Evolutionary conservation across 1,140 invertebrate genomes (phyloP).

Genomic region (Monomorium pharaonis): DNA sequence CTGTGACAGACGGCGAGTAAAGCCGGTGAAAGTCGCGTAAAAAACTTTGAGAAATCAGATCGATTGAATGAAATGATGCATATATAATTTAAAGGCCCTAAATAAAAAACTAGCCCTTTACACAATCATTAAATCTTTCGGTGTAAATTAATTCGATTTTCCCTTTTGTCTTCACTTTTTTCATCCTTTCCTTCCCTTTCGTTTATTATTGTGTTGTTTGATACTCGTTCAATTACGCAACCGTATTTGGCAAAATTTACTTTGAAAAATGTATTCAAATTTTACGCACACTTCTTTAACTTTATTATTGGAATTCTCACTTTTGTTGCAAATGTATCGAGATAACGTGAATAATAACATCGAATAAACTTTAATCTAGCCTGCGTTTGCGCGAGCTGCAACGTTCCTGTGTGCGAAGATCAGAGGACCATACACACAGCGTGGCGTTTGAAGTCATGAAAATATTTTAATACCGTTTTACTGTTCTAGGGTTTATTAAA

Average conservation of each 20-base stretch:
- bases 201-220: neutral
- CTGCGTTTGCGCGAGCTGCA: too few relatives aligned
- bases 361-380: neutral
- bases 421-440: too few relatives aligned
- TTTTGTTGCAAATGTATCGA: neutral
- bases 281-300: neutral
- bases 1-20: neutral
- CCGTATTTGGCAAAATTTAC: neutral
- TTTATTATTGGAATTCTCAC: neutral
- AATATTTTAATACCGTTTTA: too few relatives aligned
- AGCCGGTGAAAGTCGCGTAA: neutral
- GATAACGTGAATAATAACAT: neutral
- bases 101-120: neutral
- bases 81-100: neutral
- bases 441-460: too few relatives aligned
- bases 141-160: neutral
- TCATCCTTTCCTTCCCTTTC: neutral
- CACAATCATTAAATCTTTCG: neutral
- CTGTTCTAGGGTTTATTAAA: too few relatives aligned
- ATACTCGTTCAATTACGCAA: neutral
- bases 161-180: neutral
- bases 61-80: neutral
- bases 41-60: neutral
- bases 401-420: too few relatives aligned
- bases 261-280: neutral